Conservation (phyloP, 2,113 vertebrate genomes). For the Hucho hucho region DNA sequence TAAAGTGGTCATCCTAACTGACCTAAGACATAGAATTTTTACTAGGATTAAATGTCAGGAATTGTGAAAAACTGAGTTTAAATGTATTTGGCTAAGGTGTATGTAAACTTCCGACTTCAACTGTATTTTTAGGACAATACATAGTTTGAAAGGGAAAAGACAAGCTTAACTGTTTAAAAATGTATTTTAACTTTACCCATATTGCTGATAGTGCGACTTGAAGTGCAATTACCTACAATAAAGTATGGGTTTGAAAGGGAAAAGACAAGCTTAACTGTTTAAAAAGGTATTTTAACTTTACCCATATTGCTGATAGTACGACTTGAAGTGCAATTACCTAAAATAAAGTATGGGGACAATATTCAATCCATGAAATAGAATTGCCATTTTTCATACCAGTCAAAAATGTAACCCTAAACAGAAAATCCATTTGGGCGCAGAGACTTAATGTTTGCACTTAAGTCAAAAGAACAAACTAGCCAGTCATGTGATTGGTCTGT, state of each 20-base stretch:
- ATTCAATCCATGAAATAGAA: neutral
- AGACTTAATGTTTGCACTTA: neutral
- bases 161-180: neutral
- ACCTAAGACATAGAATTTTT: too few relatives aligned
- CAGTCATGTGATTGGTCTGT: neutral
- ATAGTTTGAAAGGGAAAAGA: neutral
- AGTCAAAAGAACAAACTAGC: neutral
- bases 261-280: neutral
- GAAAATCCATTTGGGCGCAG: neutral
- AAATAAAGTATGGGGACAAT: neutral
- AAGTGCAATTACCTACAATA: neutral
- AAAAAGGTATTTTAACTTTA: neutral
- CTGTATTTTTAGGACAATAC: too few relatives aligned
- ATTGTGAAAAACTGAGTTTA: too few relatives aligned
- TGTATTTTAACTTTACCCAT: neutral
- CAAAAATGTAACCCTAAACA: neutral
- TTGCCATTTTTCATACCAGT: neutral
- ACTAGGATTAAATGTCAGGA: too few relatives aligned
- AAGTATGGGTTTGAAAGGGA: neutral
- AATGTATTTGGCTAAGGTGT: too few relatives aligned
- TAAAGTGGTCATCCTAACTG: too few relatives aligned
- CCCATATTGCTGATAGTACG: neutral
- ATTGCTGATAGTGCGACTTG: constrained; percentile 3
- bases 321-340: neutral
- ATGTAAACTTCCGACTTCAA: too few relatives aligned